These are phyloP conservation scores for Mohoua ochrocephala DNA, from an alignment of 2,113 vertebrate genomes.

Conservation along the genomic window DNA sequence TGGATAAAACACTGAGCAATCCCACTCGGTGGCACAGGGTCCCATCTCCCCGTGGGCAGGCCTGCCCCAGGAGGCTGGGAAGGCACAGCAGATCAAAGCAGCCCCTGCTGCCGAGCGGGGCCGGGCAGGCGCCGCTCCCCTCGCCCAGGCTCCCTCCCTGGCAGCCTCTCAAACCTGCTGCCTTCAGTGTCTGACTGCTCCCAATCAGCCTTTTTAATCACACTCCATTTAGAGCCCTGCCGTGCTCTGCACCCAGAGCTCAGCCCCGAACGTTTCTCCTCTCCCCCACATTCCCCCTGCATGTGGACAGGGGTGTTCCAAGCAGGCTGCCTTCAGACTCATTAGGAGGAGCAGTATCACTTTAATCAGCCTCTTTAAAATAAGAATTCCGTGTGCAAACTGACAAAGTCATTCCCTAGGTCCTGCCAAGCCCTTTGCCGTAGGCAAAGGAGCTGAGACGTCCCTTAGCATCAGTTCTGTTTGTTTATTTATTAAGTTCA, in stretches of 20 bases:
- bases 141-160: not conserved
- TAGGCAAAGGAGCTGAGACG: slow-evolving; percentile 29
- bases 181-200: not conserved
- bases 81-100: not conserved
- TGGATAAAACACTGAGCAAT: accelerated
- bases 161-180: not conserved
- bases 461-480: slow-evolving; percentile 52
- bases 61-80: not conserved
- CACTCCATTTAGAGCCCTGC: not conserved
- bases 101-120: not conserved
- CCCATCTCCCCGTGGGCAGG: not conserved
- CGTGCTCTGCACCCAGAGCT: not conserved
- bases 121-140: not conserved
- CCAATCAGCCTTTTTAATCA: not conserved
- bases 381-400: slow-evolving; percentile 13
- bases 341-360: not conserved
- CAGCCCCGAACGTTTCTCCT: not conserved
- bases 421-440: slow-evolving; percentile 50
- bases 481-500: slow-evolving; percentile 62
- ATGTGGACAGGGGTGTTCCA: not conserved
- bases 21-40: accelerated
- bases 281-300: not conserved
- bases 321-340: not conserved
- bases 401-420: slow-evolving; percentile 35
- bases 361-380: slow-evolving; percentile 27